Percentiles rank a stretch among this genome's conserved stretches.
phyloP scores from a whole-genome alignment of 2,797 vertebrate species.

The Chaetodon trifasciatus region DNA sequence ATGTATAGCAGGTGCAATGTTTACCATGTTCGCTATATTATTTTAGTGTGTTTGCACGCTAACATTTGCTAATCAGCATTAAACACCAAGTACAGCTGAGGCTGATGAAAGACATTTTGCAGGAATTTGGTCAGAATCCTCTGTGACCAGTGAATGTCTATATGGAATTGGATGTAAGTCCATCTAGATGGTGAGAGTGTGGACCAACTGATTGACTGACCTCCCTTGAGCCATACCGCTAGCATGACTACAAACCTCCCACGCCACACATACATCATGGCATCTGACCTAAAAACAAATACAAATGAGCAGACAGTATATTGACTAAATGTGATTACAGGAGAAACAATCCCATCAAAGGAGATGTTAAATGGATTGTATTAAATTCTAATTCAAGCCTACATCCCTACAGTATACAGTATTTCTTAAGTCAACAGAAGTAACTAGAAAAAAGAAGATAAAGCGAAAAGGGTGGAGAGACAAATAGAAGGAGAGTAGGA shows the following conservation, averaged over 20 bases:
- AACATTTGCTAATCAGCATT: background rate
- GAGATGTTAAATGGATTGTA: slow-evolving; percentile 1
- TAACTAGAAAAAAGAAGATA: slow-evolving; percentile 25
- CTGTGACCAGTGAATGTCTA: background rate
- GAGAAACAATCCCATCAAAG: slow-evolving; percentile 2
- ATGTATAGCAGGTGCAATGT: background rate
- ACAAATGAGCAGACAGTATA: background rate
- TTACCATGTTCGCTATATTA: background rate
- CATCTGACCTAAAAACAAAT: slow-evolving; percentile 1
- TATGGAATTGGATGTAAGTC: background rate
- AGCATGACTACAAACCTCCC: background rate
- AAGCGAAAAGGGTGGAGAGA: slow-evolving; percentile 30
- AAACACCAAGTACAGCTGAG: background rate
- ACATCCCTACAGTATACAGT: background rate
- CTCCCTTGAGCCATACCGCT: background rate
- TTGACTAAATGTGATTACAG: background rate
- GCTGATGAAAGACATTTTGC: background rate
- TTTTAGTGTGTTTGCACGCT: background rate
- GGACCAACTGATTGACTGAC: background rate
- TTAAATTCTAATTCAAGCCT: slow-evolving; percentile 17
- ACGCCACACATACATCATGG: background rate
- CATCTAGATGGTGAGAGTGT: background rate
- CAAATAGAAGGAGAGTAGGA: slow-evolving; percentile 45
- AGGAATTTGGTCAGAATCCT: background rate
- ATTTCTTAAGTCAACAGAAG: slow-evolving; percentile 5